Base-by-base conservation (phyloP, 2,113 vertebrate genomes). In the Odocoileus hemionus region DNA sequence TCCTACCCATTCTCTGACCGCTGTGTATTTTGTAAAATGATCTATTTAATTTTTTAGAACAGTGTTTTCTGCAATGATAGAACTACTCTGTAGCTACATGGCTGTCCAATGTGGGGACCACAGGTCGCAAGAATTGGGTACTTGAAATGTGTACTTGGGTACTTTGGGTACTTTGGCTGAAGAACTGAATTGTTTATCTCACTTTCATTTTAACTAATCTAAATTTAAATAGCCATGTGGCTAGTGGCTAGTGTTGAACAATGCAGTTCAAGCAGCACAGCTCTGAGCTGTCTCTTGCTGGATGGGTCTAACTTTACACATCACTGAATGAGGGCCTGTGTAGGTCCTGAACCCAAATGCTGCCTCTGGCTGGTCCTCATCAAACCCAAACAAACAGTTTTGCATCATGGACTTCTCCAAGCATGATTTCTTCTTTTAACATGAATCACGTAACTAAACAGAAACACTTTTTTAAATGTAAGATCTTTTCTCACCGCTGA, bases 131-230 rank as follows among this genome's bases (percentile, higher is more conserved):
- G 25, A 50, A 25, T 4, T 33, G 55, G 28, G 30, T 21, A 12
- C 55, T 84, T 54, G 25, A 79, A 79, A 87, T 39, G 15, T 47
- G 39, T 39, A 39, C 39, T 39, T 39, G 39, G 39, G 39, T 39
- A 39, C 39, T 39, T 39, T 39, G 39, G 39, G 39, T 39, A 39
- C 39, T 54, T 55, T 60, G 80, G n/a, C 47, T 79, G 25, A 36
- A 84, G 30, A 88, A 45, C 5, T 76, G 21, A 79, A 39, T 8
- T 74, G 83, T 64, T 52, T 14, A n/a, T 80, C 82, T 76, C 36
- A 79, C 19, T 39, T 92, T 92, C 50, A 54, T 79, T 89, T 93
- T 55, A 90, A 39, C 79, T 64, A 30, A 45, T 54, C 76, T 79
- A 67, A 87, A 79, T n/a, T 19, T 83, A 60, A 30, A 11, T 76